Evolutionary conservation across 2,113 vertebrate genomes (phyloP).

Genomic region (Nipponia nippon): DNA sequence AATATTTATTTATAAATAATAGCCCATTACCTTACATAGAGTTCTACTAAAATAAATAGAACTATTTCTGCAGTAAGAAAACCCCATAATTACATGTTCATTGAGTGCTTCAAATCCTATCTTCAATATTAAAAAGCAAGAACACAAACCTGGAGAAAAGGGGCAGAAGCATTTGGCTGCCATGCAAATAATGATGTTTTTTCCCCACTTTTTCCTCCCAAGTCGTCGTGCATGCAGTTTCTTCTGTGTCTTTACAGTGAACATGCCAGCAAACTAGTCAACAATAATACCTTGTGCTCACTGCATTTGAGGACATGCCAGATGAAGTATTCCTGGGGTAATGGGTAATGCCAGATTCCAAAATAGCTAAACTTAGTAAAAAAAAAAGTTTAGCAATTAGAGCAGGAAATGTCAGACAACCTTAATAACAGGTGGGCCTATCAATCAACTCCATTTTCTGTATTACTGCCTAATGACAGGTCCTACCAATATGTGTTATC

Average conservation of each 20-base stretch:
- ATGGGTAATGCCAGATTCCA: background rate
- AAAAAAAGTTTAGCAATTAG: background rate
- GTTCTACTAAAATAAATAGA: background rate
- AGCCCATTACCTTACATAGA: background rate
- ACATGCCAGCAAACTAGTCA: background rate
- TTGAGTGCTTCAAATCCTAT: background rate
- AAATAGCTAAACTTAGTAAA: background rate
- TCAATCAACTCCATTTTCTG: background rate
- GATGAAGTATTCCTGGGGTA: background rate
- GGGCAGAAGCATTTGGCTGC: background rate
- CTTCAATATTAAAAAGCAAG: background rate
- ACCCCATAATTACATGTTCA: background rate
- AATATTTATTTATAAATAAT: background rate
- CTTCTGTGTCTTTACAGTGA: background rate
- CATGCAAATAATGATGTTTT: background rate
- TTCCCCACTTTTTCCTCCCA: background rate
- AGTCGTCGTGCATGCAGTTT: background rate
- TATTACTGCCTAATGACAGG: background rate
- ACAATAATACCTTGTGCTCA: background rate
- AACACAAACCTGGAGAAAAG: background rate
- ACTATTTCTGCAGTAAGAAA: background rate
- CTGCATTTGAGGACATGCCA: background rate
- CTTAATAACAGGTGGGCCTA: background rate
- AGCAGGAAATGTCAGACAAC: background rate
- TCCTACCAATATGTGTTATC: background rate